Evolutionary conservation across 2,797 vertebrate genomes (phyloP).

Genomic region (Pantherophis vulpinus): DNA sequence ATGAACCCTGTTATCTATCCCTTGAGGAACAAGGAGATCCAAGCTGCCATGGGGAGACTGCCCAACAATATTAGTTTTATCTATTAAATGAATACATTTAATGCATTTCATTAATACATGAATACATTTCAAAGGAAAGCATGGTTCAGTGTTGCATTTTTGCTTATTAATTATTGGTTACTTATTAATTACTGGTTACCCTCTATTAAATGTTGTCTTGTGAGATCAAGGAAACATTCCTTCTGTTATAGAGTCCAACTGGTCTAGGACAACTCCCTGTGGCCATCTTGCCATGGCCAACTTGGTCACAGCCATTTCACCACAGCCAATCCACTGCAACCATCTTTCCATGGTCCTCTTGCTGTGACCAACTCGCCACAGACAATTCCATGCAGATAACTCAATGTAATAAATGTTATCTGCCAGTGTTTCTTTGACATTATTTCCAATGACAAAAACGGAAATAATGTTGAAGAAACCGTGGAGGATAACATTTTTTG

Average conservation of each 20-base stretch:
- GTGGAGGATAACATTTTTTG: not conserved
- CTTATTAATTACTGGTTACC: too few species aligned
- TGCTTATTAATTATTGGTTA: not conserved
- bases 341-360: too few species aligned
- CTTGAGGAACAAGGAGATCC: constrained; percentile 55
- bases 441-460: too few species aligned
- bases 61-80: not conserved
- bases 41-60: not conserved
- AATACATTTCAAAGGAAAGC: not conserved
- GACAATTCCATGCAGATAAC: too few species aligned
- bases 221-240: not conserved
- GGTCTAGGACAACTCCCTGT: too few species aligned
- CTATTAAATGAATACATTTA: not conserved
- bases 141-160: not conserved
- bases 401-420: too few species aligned
- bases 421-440: too few species aligned
- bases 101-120: not conserved
- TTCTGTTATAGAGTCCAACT: not conserved
- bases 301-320: too few species aligned
- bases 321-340: too few species aligned
- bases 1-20: constrained; percentile 63
- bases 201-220: not conserved
- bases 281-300: too few species aligned
- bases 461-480: too few species aligned
- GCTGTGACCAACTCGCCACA: too few species aligned